phyloP scores from a whole-genome alignment of 2,888 invertebrate genomes.

The Agrilus biguttatus region DNA sequence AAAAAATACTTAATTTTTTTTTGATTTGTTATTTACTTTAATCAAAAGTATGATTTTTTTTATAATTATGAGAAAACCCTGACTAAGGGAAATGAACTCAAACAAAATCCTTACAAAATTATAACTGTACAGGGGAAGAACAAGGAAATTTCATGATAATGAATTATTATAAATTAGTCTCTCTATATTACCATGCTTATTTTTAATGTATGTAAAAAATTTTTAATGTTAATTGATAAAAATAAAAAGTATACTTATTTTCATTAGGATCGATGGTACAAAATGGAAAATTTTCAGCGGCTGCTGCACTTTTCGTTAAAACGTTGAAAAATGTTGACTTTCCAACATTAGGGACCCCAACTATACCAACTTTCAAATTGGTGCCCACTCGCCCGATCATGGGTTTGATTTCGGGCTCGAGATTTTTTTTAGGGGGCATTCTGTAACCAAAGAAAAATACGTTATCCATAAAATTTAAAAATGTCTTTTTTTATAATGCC shows the following conservation, averaged over 20 bases:
- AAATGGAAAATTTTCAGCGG: conserved; percentile 98
- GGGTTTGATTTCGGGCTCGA: conserved; percentile 76
- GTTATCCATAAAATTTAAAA: neutral
- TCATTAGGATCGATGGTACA: conserved; percentile 99
- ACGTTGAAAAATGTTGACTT: conserved; percentile 99
- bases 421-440: conserved; percentile 83
- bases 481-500: neutral
- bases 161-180: too few species aligned
- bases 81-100: too few species aligned
- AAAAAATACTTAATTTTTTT: too few species aligned
- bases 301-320: conserved; percentile 90
- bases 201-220: too few species aligned
- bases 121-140: too few species aligned
- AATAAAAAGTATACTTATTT: conserved; percentile 68
- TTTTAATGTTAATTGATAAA: too few species aligned
- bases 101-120: too few species aligned
- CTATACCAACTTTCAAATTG: conserved; percentile 91
- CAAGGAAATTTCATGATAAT: too few species aligned
- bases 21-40: too few species aligned
- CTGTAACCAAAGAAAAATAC: conserved; percentile 4
- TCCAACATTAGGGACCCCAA: conserved; percentile 94
- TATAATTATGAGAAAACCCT: too few species aligned
- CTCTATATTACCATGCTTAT: too few species aligned
- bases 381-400: conserved; percentile 92
- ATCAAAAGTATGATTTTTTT: too few species aligned